Base-by-base conservation (phyloP, 2,888 invertebrate genomes). In the Epinotia brunnichana region DNA sequence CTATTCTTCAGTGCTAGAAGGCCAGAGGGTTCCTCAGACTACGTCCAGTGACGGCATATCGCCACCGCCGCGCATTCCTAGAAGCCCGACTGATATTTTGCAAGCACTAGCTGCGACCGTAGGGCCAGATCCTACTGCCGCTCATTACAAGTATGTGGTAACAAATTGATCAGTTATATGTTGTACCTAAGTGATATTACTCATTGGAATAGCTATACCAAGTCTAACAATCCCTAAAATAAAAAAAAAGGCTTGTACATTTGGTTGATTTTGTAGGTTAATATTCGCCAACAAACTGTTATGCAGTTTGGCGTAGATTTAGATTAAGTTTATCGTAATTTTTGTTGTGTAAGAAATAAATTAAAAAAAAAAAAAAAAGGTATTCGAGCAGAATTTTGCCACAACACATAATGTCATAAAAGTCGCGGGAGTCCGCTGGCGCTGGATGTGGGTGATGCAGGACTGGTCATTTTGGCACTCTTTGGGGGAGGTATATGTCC, bases 51-150 rank as follows among this genome's bases (percentile, higher is more conserved):
- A 93, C 77, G 93, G 92, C 0, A 92, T 92, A 69, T 85, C 91
- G n/a, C 92, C 92, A 0, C 97, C 97, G 0, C 94, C 94, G 64
- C 94, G 96, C 61, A 97, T 97, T 81, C 94, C 94, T 53, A 94
- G 98, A 79, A 94, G 95, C 0, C 95, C 97, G 0, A 98, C 98
- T 0, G 98, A 97, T 84, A 95, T 98, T 74, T 87, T 98, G 66
- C 94, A 95, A 89, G 97, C 97, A 2, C 87, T 98, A 74, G 96
- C 97, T 56, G 94, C 94, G 74, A 98, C 98, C 0, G 95, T 97
- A 5, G 94, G 95, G n/a, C 90, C 95, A 57, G 98, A 98, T 87
- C 95, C 95, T 3, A 97, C 97, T 0, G 97, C 97, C n/a, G 94
- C 97, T 3, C 97, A 97, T 85, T 98, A 97, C 86, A 97, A 97